Conservation (phyloP, 1,140 invertebrate genomes). For the Himalopsyche phryganea region DNA sequence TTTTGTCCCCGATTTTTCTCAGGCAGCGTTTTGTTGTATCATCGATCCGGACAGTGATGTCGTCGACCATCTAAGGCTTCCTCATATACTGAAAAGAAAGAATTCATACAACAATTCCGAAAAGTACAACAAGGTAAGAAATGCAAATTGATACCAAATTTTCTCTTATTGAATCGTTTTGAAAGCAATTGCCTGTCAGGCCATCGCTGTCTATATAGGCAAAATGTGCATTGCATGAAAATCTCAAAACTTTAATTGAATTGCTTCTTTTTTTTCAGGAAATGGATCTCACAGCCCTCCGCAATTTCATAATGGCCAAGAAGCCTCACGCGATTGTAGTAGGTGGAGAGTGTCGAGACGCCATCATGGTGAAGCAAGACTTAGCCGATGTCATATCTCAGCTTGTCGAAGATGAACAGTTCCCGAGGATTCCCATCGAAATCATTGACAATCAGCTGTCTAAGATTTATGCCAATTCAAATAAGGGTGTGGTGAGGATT, state of each 20-base stretch:
- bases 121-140: slow-evolving; percentile 51
- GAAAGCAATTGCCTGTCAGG: too few relatives aligned
- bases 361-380: slow-evolving; percentile 82
- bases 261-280: slow-evolving; percentile 59
- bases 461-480: slow-evolving; percentile 87
- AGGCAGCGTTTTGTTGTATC: slow-evolving; percentile 86
- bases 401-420: slow-evolving; percentile 81
- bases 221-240: too few relatives aligned
- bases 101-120: slow-evolving; percentile 72
- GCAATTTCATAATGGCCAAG: slow-evolving; percentile 83
- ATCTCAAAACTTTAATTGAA: too few relatives aligned
- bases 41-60: slow-evolving; percentile 88
- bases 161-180: too few relatives aligned
- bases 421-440: slow-evolving; percentile 84
- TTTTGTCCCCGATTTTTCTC: slow-evolving; percentile 80
- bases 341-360: slow-evolving; percentile 86
- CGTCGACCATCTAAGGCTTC: slow-evolving; percentile 83
- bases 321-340: slow-evolving; percentile 93
- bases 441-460: slow-evolving; percentile 91
- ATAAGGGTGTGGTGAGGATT: slow-evolving; percentile 67
- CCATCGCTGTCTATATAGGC: too few relatives aligned
- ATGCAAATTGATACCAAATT: too few relatives aligned
- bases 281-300: slow-evolving; percentile 75
- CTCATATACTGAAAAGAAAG: slow-evolving; percentile 78
- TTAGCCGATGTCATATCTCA: slow-evolving; percentile 72